Evolutionary conservation across 2,113 vertebrate genomes (phyloP).

Genomic region (Petroica traversi): DNA sequence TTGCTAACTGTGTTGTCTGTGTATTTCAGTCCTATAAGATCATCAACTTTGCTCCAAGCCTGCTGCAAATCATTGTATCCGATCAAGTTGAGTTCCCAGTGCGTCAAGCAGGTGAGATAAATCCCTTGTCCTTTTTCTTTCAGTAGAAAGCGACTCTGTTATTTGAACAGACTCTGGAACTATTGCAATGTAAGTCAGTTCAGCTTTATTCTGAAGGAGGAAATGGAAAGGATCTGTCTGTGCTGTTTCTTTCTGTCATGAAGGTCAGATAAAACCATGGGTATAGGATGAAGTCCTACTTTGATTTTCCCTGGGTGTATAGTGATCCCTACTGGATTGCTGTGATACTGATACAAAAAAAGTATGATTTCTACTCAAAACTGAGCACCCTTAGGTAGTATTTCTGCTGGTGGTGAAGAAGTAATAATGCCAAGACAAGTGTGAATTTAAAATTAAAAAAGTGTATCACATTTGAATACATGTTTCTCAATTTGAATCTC

Average conservation of each 20-base stretch:
- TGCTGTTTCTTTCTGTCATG: background rate
- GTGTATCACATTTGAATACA: background rate
- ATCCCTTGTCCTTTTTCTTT: background rate
- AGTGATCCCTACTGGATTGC: constrained; percentile 8
- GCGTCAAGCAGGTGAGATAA: constrained; percentile 90
- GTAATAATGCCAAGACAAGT: background rate
- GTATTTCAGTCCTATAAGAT: constrained; percentile 95
- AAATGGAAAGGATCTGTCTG: background rate
- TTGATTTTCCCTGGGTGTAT: background rate
- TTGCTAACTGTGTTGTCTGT: constrained; percentile 26
- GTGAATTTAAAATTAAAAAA: background rate
- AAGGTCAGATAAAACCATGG: background rate
- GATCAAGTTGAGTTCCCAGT: constrained; percentile 97
- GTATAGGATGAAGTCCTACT: background rate
- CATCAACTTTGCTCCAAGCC: constrained; percentile 96
- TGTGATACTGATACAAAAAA: background rate
- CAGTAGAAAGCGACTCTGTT: too few relatives aligned
- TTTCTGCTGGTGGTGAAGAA: background rate
- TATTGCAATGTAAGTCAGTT: background rate
- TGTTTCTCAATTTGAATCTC: background rate
- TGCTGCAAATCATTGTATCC: constrained; percentile 94
- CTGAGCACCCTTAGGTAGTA: background rate
- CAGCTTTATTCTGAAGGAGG: background rate
- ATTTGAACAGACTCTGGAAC: background rate
- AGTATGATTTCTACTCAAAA: background rate